These are phyloP conservation scores for Jordanella pulchra DNA, from an alignment of 2,797 vertebrate genomes.

Conservation along the genomic window DNA sequence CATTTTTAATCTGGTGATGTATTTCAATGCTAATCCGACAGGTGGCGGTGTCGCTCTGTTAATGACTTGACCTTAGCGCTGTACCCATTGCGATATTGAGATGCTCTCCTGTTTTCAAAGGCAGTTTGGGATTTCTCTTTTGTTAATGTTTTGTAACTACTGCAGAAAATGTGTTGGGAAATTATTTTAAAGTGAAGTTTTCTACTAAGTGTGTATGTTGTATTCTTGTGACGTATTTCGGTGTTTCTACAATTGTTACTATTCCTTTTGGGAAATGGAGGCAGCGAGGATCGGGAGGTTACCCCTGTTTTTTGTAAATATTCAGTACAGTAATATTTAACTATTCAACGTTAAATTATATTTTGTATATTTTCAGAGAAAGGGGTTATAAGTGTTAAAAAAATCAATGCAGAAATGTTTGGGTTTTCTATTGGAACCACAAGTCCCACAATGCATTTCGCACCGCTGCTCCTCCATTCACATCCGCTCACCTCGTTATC, in stretches of 20 bases:
- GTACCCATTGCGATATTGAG: constrained; percentile 19
- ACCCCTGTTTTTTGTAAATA: rapidly evolving
- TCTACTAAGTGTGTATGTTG: constrained; percentile 45
- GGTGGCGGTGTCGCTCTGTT: constrained; percentile 45
- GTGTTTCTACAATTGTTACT: constrained; percentile 1
- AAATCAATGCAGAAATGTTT: rapidly evolving
- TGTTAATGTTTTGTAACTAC: background rate
- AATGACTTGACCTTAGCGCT: constrained; percentile 49
- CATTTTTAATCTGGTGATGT: background rate
- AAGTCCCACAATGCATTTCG: constrained; percentile 67
- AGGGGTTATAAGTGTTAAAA: background rate
- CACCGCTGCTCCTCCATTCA: constrained; percentile 54
- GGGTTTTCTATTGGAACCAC: constrained; percentile 52
- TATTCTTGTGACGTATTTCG: constrained; percentile 43
- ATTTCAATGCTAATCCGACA: constrained; percentile 19
- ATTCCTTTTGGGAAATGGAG: constrained; percentile 39
- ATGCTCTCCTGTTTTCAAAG: background rate
- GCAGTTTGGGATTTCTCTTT: no score
- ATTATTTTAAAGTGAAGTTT: background rate
- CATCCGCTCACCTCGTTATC: constrained; percentile 74
- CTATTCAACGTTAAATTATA: rapidly evolving
- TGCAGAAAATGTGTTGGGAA: background rate
- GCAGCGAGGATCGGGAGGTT: rapidly evolving
- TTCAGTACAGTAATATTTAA: rapidly evolving
- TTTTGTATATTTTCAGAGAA: background rate